Base-by-base conservation (phyloP, 53 echinoderm and acorn worm species). In the Hippasteria phrygiana region DNA sequence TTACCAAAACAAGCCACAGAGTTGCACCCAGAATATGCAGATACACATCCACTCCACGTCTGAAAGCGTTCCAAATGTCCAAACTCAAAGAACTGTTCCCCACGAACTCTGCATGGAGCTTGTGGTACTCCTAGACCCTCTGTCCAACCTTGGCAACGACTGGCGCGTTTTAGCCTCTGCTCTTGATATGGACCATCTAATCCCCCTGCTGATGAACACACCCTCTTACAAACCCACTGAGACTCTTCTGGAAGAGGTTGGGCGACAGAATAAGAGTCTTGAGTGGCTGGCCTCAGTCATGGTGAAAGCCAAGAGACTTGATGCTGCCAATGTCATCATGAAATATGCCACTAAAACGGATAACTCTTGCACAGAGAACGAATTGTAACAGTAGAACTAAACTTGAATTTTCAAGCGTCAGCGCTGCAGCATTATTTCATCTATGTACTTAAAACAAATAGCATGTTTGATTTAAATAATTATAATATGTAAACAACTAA, bases 81-180 rank as follows among this genome's bases (percentile, higher is more conserved):
- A 24, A 65, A 75, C 36, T 40, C 38, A 45, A 35, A 70, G 85
- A 24, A 63, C 87, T 10, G 89, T 97, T 14, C 93, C 97, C n/a
- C 91, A 95, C 62, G 73, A 91, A 42, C 91, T 97, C 0, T 81
- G 88, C 47, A 90, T 92, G 62, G 73, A 90, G 36, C 64, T 97
- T 5, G 74, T 79, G 1, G 40, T 34, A 24, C 83, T 93, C 18
- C 79, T 97, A 16, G 97, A 97, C 56, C 95, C 93, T 1, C 36
- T 88, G 4, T 51, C 63, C 45, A 18, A 81, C 2, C 45, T 95
- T 0, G 90, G 93, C 2, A 91, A 93, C 20, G 91, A 91, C 82
- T 93, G 94, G 93, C 90, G 95, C 11, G 66, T 90, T 20, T 64
- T 97, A 26, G 97, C 97, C 24, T 82, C 86, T 12, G 90, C 87